A percentile compares a stretch with the other conserved stretches of the same genome.
These are phyloP conservation scores for Axea sp. DNA, from an alignment of 2,888 invertebrate genomes.

Conservation along the genomic window DNA sequence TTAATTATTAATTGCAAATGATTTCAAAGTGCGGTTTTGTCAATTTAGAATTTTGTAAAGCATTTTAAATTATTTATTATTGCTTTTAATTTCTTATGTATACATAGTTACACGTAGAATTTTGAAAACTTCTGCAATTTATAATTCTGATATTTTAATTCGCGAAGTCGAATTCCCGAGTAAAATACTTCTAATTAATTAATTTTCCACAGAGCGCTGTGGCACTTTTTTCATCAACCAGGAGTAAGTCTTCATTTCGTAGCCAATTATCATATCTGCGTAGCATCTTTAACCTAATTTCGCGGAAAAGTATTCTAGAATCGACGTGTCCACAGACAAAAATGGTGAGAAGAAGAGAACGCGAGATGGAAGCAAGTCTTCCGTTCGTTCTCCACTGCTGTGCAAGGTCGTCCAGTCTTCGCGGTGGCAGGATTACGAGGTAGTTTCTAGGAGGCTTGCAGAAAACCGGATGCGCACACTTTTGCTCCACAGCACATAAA, in stretches of 20 bases:
- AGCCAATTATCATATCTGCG: constrained; percentile 27
- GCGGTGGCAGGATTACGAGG: constrained; percentile 65
- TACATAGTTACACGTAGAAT: too few relatives aligned
- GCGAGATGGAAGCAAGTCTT: constrained; percentile 30
- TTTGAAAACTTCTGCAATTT: too few relatives aligned
- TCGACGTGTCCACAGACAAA: constrained; percentile 21
- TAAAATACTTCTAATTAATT: too few relatives aligned
- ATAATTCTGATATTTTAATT: too few relatives aligned
- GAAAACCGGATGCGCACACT: constrained; percentile 71
- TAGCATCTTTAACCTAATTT: constrained; percentile 53
- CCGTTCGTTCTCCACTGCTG: constrained; percentile 57
- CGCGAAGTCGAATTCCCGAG: too few relatives aligned
- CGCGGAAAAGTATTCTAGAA: constrained; percentile 38
- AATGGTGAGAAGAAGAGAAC: constrained; percentile 26
- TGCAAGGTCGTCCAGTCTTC: constrained; percentile 69
- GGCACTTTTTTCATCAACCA: constrained; percentile 4
- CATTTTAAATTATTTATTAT: too few relatives aligned
- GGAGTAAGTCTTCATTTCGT: constrained; percentile 28
- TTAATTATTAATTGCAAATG: too few relatives aligned
- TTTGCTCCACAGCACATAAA: constrained; percentile 65
- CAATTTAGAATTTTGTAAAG: too few relatives aligned
- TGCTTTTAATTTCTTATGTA: too few relatives aligned
- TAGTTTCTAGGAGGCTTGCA: constrained; percentile 66
- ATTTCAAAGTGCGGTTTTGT: too few relatives aligned
- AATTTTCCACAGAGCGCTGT: too few relatives aligned